Evolutionary conservation across 2,797 vertebrate genomes (phyloP), one percentile per base, ranked within the genome.

Genomic region (Ceryle rudis): DNA sequence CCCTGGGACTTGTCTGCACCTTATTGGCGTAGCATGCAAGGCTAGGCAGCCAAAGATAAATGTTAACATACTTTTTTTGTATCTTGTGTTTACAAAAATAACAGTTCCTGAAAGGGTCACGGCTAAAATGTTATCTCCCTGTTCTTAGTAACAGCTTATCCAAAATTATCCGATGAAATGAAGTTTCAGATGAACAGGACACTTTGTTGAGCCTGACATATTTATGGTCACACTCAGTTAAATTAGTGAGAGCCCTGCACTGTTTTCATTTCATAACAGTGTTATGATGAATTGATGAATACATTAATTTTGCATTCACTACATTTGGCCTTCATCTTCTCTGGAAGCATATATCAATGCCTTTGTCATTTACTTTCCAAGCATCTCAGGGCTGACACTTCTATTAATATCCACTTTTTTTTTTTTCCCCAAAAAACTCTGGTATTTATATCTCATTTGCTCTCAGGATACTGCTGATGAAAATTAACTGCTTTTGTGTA

Each of bases 321-420:
- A 51, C 39, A 73, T 66, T 58, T 75, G 74, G 47, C 46, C 28
- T 79, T 66, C 12, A 14, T 69, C 8, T 77, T 66, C 23, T 62
- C 54, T 72, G 46, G 29, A 72, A 84, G 19, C 21, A 84, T 69
- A 81, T 69, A 58, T 86, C 31, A 70, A 41, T 35, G n/a, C 11
- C 31, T 86, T 72, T 84, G 49, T 39, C 39, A 65, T 81, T 74
- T 49, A 47, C 41, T 94, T 90, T 71, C 65, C n/a, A 83, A 83
- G n/a, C 12, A 31, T 21, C 64, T 89, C 86, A 80, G n/a, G 22
- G 26, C 14, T 82, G 28, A 39, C 6, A 1, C 5, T 83, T 81
- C 57, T 60, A 7, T 44, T 54, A 83, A 42, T 26, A 17, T 3
- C 10, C 23, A 10, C 14, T 5, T 13, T 52, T 14, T 28, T 52